phyloP scores from a whole-genome alignment of 2,113 vertebrate species.

The Hipposideros armiger region DNA sequence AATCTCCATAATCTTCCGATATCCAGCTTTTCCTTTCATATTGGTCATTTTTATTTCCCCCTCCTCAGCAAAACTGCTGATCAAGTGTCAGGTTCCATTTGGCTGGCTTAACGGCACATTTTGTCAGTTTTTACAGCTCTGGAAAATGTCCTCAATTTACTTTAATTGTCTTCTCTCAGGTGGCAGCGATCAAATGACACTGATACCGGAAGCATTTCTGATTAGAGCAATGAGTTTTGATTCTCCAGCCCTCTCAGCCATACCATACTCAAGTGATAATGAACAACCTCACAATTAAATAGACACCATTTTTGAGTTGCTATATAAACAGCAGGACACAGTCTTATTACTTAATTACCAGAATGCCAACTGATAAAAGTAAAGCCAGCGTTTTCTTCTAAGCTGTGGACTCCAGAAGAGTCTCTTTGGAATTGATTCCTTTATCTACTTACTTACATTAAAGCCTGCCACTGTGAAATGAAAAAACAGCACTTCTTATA shows the following conservation, averaged over 20 bases:
- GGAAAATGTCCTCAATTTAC: conserved; percentile 66
- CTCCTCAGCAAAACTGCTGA: conserved; percentile 48
- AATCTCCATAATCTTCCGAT: not conserved
- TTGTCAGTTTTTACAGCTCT: conserved; percentile 71
- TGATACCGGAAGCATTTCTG: conserved; percentile 60
- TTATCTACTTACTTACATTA: conserved; percentile 49
- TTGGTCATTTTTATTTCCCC: not conserved
- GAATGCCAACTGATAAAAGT: conserved; percentile 25
- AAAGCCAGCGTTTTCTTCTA: conserved; percentile 43
- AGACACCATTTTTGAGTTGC: conserved; percentile 56
- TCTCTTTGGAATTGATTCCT: not conserved
- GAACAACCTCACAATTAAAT: conserved; percentile 56
- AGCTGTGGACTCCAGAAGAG: conserved; percentile 50
- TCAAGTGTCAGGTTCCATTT: conserved; percentile 63
- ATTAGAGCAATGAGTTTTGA: conserved; percentile 34
- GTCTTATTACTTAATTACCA: conserved; percentile 72
- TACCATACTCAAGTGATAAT: not conserved
- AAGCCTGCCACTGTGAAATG: not conserved
- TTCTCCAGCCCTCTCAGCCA: conserved; percentile 37
- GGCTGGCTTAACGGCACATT: conserved; percentile 49
- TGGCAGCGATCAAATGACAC: conserved; percentile 69
- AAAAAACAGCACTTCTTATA: not conserved
- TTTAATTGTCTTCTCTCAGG: conserved; percentile 81
- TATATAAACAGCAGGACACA: conserved; percentile 43
- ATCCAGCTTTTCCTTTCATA: not conserved